These are phyloP conservation scores for Montipora efflorescens DNA, from an alignment of 64 coral and sea anemone genomes.

Conservation along the genomic window DNA sequence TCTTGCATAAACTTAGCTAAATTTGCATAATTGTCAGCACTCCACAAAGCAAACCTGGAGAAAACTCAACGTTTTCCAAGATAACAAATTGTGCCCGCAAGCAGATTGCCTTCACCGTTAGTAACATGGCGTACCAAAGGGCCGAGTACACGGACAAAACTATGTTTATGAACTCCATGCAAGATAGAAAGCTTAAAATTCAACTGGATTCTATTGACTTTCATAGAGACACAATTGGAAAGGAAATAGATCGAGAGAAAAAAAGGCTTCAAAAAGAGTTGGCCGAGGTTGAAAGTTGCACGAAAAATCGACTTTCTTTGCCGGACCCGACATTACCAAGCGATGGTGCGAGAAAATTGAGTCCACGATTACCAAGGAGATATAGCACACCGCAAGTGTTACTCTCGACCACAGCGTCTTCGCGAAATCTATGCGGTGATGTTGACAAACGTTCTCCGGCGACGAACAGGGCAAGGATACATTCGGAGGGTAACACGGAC, in stretches of 20 bases:
- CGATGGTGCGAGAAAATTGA: conserved; percentile 41
- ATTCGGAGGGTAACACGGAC: conserved; percentile 63
- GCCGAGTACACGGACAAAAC: conserved; percentile 95
- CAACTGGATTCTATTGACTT: conserved; percentile 76
- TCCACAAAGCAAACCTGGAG: background rate
- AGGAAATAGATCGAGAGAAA: conserved; percentile 89
- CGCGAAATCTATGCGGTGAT: conserved; percentile 47
- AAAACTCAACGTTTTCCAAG: conserved; percentile 7
- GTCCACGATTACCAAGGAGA: conserved; percentile 80
- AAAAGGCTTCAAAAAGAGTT: conserved; percentile 83
- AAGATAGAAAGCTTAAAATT: conserved; percentile 86
- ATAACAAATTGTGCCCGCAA: conserved; percentile 1
- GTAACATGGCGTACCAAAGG: conserved; percentile 87
- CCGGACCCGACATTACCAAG: conserved; percentile 1
- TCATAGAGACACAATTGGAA: conserved; percentile 76
- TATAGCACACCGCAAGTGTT: conserved; percentile 77
- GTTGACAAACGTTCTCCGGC: conserved; percentile 42
- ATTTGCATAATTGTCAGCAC: conserved; percentile 51
- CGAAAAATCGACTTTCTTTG: conserved; percentile 62
- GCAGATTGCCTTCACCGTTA: background rate
- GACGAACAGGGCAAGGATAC: conserved; percentile 46
- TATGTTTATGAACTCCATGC: conserved; percentile 84
- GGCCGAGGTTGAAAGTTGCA: conserved; percentile 65
- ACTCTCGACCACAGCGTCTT: conserved; percentile 55
- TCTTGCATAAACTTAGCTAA: conserved; percentile 29